phyloP scores from a whole-genome alignment of 2,113 vertebrate species.

The Nematolebias whitei region DNA sequence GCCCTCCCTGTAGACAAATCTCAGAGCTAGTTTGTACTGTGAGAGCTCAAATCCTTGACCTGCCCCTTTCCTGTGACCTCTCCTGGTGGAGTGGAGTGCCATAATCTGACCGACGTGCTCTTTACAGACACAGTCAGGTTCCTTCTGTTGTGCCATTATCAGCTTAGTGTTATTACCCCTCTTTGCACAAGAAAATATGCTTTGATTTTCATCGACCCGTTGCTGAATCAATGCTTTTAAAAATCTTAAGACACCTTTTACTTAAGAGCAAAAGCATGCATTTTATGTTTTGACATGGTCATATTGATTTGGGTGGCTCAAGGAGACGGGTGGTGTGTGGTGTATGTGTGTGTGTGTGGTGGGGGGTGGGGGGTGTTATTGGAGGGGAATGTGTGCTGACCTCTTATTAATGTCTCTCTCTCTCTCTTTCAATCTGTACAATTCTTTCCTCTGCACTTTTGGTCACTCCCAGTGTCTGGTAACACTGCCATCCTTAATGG shows the following conservation, averaged over 20 bases:
- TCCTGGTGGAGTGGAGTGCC: constrained; percentile 58
- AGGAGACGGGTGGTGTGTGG: constrained; percentile 54
- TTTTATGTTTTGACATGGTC: constrained; percentile 97
- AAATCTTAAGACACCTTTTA: constrained; percentile 96
- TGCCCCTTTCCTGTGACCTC: constrained; percentile 70
- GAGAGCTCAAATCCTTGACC: constrained; percentile 73
- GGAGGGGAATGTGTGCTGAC: constrained; percentile 43
- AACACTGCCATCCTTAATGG: constrained; percentile 93
- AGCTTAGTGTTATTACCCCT: constrained; percentile 88
- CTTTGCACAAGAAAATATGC: constrained; percentile 87
- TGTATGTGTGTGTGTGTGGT: too few species aligned
- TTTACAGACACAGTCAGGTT: constrained; percentile 53
- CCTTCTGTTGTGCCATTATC: constrained; percentile 82
- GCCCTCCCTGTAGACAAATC: constrained; percentile 56
- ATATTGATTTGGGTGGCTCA: constrained; percentile 86
- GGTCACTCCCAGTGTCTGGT: constrained; percentile 83
- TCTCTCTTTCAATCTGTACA: constrained; percentile 55
- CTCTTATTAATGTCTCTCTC: constrained; percentile 51
- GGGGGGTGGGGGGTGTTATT: constrained; percentile 57
- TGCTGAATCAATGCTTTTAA: constrained; percentile 97
- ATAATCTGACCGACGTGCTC: constrained; percentile 76
- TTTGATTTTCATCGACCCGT: constrained; percentile 91
- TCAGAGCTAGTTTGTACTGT: constrained; percentile 44
- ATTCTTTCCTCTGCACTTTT: constrained; percentile 59
- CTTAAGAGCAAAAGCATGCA: constrained; percentile 98